Conservation (phyloP, 2,797 vertebrate genomes). For the Pygocentrus nattereri region DNA sequence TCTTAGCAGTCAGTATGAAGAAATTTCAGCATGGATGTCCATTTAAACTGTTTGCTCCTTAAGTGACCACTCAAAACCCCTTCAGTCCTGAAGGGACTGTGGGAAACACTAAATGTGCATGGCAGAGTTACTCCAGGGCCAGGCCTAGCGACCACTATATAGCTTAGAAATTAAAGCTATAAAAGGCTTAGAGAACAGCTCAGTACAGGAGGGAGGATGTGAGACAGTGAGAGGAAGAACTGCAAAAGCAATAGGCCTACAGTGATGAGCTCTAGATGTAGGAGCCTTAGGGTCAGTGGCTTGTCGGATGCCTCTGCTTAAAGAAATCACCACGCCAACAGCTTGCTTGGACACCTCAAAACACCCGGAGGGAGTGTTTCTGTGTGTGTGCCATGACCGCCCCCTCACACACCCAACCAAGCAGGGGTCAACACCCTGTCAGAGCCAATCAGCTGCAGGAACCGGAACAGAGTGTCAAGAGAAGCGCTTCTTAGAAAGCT, state of each 20-base stretch:
- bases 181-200: conserved; percentile 65
- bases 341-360: conserved; percentile 4
- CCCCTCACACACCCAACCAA: conserved; percentile 11
- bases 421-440: conserved; percentile 28
- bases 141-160: too few species aligned
- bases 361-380: not conserved
- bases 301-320: conserved; percentile 4
- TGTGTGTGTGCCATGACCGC: conserved; percentile 3
- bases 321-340: not conserved
- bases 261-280: not conserved
- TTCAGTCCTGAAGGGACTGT: too few species aligned
- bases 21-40: too few species aligned
- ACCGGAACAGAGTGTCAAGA: conserved; percentile 26
- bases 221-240: conserved; percentile 1
- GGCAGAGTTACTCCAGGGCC: too few species aligned
- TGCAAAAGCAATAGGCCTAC: not conserved
- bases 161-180: too few species aligned
- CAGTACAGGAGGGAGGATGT: conserved; percentile 74
- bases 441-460: conserved; percentile 27
- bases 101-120: too few species aligned
- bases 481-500: conserved; percentile 21
- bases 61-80: too few species aligned
- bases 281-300: not conserved
- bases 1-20: too few species aligned
- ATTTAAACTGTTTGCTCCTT: too few species aligned